Conservation (phyloP, 1,140 invertebrate species). For the Psilanteris sp. region DNA sequence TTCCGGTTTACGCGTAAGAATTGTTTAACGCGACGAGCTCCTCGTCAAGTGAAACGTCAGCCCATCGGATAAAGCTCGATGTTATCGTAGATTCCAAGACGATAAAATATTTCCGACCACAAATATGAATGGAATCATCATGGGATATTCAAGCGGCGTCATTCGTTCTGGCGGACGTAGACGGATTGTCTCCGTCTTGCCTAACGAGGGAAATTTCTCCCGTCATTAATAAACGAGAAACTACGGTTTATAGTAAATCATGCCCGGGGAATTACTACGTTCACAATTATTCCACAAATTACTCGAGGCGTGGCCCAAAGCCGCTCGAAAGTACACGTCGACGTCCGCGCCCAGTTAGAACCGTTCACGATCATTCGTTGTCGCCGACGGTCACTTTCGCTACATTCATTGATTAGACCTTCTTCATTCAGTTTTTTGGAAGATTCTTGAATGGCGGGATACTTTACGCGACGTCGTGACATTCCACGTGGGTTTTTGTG, state of each 20-base stretch:
- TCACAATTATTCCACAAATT: no score
- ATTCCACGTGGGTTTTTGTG: conserved; percentile 17
- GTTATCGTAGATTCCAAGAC: conserved; percentile 7
- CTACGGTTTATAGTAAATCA: no score
- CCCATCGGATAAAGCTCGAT: conserved; percentile 36
- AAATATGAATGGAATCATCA: not conserved
- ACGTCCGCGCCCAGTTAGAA: conserved; percentile 1
- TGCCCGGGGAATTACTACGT: no score
- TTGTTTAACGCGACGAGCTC: no score
- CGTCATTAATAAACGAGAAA: no score
- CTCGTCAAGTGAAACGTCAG: no score
- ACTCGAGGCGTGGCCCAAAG: no score
- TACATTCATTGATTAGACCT: conserved; percentile 38
- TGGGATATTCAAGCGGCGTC: conserved; percentile 17
- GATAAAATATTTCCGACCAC: conserved; percentile 19
- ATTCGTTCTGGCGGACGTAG: conserved; percentile 35
- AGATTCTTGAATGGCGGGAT: conserved; percentile 12
- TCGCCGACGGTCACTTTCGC: conserved; percentile 22
- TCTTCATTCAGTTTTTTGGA: conserved; percentile 35
- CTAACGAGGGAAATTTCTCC: no score
- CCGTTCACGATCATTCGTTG: conserved; percentile 29
- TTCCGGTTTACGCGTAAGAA: no score
- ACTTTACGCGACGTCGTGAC: conserved; percentile 13
- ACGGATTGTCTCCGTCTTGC: conserved; percentile 30
- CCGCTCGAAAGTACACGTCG: no score